These are phyloP conservation scores for Hylaea fasciaria DNA, from an alignment of 2,888 invertebrate species.

Conservation along the genomic window DNA sequence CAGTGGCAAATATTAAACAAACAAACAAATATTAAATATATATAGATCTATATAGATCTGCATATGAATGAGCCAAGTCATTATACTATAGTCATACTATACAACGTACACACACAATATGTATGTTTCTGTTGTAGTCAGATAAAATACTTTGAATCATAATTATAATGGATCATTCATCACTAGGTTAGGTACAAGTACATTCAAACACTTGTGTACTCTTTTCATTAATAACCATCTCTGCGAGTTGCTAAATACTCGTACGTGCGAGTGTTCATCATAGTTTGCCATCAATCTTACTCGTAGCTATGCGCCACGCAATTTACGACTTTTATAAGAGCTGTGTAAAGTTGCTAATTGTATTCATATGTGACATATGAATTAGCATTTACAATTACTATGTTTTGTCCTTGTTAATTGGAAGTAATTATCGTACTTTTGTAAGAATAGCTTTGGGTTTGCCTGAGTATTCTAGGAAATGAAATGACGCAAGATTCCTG, in stretches of 20 bases:
- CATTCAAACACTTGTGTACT: slow-evolving; percentile 4
- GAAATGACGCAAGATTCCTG: slow-evolving; percentile 6
- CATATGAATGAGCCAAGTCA: too few relatives aligned
- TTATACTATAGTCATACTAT: too few relatives aligned
- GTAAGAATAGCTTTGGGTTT: slow-evolving; percentile 26
- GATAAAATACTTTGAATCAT: background rate
- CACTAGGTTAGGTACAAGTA: background rate
- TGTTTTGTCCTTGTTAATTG: slow-evolving; percentile 38
- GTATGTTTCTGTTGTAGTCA: background rate
- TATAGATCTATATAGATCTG: too few relatives aligned
- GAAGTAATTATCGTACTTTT: slow-evolving; percentile 34
- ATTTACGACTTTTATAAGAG: slow-evolving; percentile 3
- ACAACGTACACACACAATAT: background rate
- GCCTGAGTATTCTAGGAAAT: slow-evolving; percentile 35
- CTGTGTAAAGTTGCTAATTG: background rate
- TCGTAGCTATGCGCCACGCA: background rate
- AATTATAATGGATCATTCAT: slow-evolving; percentile 8
- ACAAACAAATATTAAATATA: too few relatives aligned
- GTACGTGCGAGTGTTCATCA: slow-evolving; percentile 32
- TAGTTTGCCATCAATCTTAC: slow-evolving; percentile 5
- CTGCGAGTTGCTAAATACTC: slow-evolving; percentile 23
- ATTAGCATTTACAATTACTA: slow-evolving; percentile 38
- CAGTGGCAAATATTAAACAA: too few relatives aligned
- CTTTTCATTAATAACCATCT: slow-evolving; percentile 18
- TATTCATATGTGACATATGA: background rate